These are phyloP conservation scores for Eudemis profundana DNA, from an alignment of 2,888 invertebrate genomes.

Conservation along the genomic window DNA sequence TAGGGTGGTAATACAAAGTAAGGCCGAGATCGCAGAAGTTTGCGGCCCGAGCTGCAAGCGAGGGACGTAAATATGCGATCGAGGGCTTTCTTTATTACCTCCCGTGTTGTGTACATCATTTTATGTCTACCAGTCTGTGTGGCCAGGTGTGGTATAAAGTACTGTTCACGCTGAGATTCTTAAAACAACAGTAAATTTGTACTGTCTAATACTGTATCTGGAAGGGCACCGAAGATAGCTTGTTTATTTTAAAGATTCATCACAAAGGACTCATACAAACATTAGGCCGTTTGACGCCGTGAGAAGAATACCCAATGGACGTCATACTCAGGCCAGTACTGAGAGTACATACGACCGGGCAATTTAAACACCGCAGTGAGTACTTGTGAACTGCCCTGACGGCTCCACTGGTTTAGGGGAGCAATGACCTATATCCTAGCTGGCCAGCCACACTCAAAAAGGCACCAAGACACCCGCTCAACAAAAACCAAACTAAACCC, in stretches of 20 bases:
- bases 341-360: slow-evolving; percentile 81
- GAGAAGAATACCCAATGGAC: slow-evolving; percentile 22
- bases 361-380: slow-evolving; percentile 83
- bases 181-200: slow-evolving; percentile 1
- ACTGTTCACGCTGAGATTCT: not conserved
- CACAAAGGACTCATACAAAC: slow-evolving; percentile 40
- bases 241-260: slow-evolving; percentile 34
- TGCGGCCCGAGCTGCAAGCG: too few species aligned
- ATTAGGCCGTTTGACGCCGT: slow-evolving; percentile 30
- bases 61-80: too few species aligned
- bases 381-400: slow-evolving; percentile 82
- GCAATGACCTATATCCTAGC: slow-evolving; percentile 85
- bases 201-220: slow-evolving; percentile 23
- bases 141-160: too few species aligned
- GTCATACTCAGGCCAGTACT: slow-evolving; percentile 53
- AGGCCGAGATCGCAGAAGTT: too few species aligned
- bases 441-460: slow-evolving; percentile 64
- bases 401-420: slow-evolving; percentile 83
- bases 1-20: too few species aligned
- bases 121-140: too few species aligned
- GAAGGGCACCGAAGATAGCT: slow-evolving; percentile 17
- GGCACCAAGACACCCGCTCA: slow-evolving; percentile 65
- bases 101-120: too few species aligned
- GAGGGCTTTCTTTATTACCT: too few species aligned
- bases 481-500: slow-evolving; percentile 73